A percentile compares a stretch with the other conserved stretches of the same genome.
Evolutionary conservation across 2,888 invertebrate genomes (phyloP).

Genomic region (Yponomeuta malinellus): DNA sequence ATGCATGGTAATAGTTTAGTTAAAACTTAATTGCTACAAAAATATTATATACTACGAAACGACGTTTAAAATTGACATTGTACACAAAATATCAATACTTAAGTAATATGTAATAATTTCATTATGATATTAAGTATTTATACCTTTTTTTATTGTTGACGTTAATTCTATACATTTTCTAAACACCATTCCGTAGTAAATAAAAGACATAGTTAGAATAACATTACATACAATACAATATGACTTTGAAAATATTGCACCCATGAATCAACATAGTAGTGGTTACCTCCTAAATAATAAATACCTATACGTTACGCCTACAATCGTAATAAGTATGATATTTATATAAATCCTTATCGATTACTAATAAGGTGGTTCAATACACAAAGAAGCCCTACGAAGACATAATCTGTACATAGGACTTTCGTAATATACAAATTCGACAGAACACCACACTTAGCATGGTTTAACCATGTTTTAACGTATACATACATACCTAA

Average conservation of each 20-base stretch:
- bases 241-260: constrained; percentile 37
- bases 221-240: constrained; percentile 16
- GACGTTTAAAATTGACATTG: constrained; percentile 17
- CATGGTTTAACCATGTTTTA: too few relatives aligned
- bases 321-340: constrained; percentile 15
- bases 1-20: constrained; percentile 21
- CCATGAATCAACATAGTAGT: constrained; percentile 44
- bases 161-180: constrained; percentile 9
- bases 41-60: constrained; percentile 24
- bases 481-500: too few relatives aligned
- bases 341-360: constrained; percentile 49
- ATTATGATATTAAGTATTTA: too few relatives aligned
- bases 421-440: not conserved
- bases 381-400: not conserved
- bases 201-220: constrained; percentile 7
- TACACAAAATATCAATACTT: not conserved
- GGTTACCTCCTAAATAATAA: constrained; percentile 56
- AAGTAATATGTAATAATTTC: constrained; percentile 8
- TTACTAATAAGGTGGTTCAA: constrained; percentile 60
- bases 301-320: constrained; percentile 61
- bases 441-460: too few relatives aligned
- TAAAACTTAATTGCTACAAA: not conserved
- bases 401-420: not conserved
- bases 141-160: not conserved
- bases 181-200: constrained; percentile 26